phyloP scores from a whole-genome alignment of 2,113 vertebrate genomes.

The Shinisaurus crocodilurus region DNA sequence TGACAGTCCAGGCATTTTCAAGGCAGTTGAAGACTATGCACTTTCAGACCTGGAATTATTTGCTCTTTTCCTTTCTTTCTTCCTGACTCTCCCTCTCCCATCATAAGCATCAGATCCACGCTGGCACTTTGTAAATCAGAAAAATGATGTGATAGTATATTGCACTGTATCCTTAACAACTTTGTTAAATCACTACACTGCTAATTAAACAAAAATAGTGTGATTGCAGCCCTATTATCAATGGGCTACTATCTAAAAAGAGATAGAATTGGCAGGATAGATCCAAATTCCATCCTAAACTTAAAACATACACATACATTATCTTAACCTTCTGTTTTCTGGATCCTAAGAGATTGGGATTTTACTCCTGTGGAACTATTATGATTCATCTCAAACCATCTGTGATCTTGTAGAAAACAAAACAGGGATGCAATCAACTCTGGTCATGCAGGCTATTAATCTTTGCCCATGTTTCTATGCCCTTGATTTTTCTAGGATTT shows the following conservation, averaged over 20 bases:
- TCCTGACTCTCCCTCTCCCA: not conserved
- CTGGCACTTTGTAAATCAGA: not conserved
- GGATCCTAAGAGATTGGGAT: not conserved
- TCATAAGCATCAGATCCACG: not conserved
- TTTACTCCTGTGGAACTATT: not conserved
- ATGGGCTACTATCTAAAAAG: not conserved
- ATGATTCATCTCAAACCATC: not conserved
- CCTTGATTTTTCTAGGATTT: not conserved
- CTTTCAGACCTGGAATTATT: not conserved
- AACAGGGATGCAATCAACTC: not conserved
- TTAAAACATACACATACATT: not conserved
- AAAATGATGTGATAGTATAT: too few species aligned
- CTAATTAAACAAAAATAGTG: not conserved
- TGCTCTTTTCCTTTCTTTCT: not conserved
- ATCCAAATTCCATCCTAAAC: not conserved
- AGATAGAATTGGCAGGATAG: not conserved
- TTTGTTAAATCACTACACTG: not conserved
- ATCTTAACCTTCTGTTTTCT: not conserved
- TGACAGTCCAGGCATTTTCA: too few species aligned
- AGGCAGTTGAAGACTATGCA: too few species aligned
- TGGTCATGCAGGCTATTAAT: constrained; percentile 9
- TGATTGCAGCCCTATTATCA: not conserved
- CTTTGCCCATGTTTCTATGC: not conserved
- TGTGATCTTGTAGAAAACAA: not conserved
- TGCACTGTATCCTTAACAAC: not conserved